A percentile compares a stretch with the other conserved stretches of the same genome.
Conservation (phyloP, 2,113 vertebrate genomes). For the Malaclemys terrapin region DNA sequence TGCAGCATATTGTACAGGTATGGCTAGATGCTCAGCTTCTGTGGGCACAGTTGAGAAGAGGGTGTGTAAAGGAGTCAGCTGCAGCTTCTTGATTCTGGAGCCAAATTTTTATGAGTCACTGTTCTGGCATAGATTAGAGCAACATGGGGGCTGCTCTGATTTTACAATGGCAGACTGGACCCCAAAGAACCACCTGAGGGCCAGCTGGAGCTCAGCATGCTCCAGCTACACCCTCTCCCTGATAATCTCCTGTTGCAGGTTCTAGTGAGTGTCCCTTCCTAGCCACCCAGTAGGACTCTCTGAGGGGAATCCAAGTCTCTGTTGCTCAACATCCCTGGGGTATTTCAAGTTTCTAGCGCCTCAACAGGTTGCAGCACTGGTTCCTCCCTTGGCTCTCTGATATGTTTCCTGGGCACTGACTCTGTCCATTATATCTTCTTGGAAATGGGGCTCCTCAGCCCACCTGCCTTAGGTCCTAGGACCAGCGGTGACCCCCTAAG, state of each 20-base stretch:
- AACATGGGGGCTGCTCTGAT: fast-evolving
- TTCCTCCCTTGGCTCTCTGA: not conserved
- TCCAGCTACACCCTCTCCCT: not conserved
- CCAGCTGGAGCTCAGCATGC: not conserved
- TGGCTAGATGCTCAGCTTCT: not conserved
- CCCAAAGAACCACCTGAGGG: fast-evolving
- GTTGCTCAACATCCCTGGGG: not conserved
- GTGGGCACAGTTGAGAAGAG: not conserved
- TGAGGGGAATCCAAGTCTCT: not conserved
- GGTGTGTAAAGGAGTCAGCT: not conserved
- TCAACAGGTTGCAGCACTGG: not conserved
- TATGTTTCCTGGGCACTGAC: not conserved
- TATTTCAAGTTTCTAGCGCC: not conserved
- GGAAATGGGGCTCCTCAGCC: not conserved
- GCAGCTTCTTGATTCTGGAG: not conserved
- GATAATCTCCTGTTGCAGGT: not conserved
- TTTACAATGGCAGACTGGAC: fast-evolving
- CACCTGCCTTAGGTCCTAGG: not conserved
- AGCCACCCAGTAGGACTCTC: not conserved
- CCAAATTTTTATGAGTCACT: not conserved
- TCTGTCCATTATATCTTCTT: not conserved
- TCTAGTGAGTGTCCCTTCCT: not conserved
- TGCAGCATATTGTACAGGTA: not conserved
- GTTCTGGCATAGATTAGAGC: not conserved
- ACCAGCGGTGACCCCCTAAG: not conserved